These are phyloP conservation scores for Opisthograptis luteolata DNA, from an alignment of 2,888 invertebrate species.

Conservation along the genomic window DNA sequence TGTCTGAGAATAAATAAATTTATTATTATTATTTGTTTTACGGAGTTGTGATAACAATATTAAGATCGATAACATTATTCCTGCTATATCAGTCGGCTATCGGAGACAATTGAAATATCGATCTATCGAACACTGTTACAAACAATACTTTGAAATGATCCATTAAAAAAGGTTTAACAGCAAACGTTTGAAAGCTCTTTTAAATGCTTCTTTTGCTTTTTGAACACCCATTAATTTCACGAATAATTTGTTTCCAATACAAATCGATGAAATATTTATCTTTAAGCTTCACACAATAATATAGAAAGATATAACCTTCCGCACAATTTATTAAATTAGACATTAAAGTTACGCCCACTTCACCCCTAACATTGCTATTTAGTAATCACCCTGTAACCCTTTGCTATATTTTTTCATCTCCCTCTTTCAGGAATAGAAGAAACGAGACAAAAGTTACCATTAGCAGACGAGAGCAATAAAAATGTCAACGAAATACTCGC, in stretches of 20 bases:
- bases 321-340: slow-evolving; percentile 76
- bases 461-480: slow-evolving; percentile 51
- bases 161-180: too few species aligned
- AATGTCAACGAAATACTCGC: slow-evolving; percentile 52
- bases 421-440: slow-evolving; percentile 32
- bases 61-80: too few species aligned
- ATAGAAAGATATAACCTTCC: slow-evolving; percentile 59
- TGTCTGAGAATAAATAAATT: too few species aligned
- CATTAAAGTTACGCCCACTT: slow-evolving; percentile 72
- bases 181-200: not conserved
- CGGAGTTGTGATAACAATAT: too few species aligned
- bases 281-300: slow-evolving; percentile 27
- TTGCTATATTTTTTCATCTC: slow-evolving; percentile 38
- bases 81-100: too few species aligned
- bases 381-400: slow-evolving; percentile 47
- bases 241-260: slow-evolving; percentile 28
- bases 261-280: slow-evolving; percentile 36
- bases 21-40: too few species aligned
- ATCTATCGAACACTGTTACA: too few species aligned
- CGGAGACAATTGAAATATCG: too few species aligned
- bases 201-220: too few species aligned
- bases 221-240: slow-evolving; percentile 3
- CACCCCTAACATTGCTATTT: slow-evolving; percentile 65
- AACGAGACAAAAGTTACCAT: slow-evolving; percentile 37
- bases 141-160: too few species aligned